Evolutionary conservation across 2,113 vertebrate species (phyloP).

Genomic region (sheep (Ovis aries)): ARS-UI_Ramb_v3.0 NC_056054.1:178835501-178836000

Average conservation of each 20-base stretch:
- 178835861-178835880: too few relatives aligned
- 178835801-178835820: too few relatives aligned
- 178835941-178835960: too few relatives aligned
- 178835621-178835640: background rate
- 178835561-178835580: background rate
- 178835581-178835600: background rate
- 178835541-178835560: background rate
- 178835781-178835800: too few relatives aligned
- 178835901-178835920: too few relatives aligned
- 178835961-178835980: too few relatives aligned
- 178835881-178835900: accelerated
- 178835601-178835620: background rate
- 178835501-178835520: background rate
- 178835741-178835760: too few relatives aligned
- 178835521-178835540: background rate
- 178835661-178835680: background rate
- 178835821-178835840: too few relatives aligned
- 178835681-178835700: background rate
- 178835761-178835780: accelerated
- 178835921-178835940: too few relatives aligned
- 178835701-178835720: background rate
- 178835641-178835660: background rate
- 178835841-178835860: accelerated
- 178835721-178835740: background rate
- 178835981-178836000: too few relatives aligned